Evolutionary conservation across 2,113 vertebrate genomes (phyloP), one percentile per base, ranked within the genome.

Genomic region (Pterocles gutturalis): DNA sequence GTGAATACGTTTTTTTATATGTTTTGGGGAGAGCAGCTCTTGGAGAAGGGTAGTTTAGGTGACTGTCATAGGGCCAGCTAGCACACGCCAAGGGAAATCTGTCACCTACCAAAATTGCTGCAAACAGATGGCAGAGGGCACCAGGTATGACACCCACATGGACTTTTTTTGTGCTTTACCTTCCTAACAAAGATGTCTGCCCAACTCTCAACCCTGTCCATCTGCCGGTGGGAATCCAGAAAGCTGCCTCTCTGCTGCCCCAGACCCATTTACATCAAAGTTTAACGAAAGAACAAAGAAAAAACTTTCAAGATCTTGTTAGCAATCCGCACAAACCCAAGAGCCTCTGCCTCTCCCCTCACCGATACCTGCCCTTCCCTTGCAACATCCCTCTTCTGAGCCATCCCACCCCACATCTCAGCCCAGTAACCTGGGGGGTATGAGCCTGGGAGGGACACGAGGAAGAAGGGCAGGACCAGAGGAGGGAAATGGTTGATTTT

Each of bases 101-200:
- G 31, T 61, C 64, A 55, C n/a, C 87, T 38, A 18, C 29, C 11
- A 5, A 51, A 55, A 54, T 1, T 48, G 58, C 57, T 91, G 80
- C 24, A 58, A 43, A 36, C 17, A 83, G 66, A 72, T 2, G 1
- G 46, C 58, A 87, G 21, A 78, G 11, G 5, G 36, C 48, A 91
- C 34, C 16, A 51, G 9, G 4, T 55, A 0, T 48, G 58, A 82
- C 1, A 7, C 16, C 38, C 25, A 34, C 0, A 0, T 43, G 13
- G 14, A 29, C 17, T 46, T 26, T 48, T 55, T 9, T 54, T 67
- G 17, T 21, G 28, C 14, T 71, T 54, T 10, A 65, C 16, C 26
- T 64, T 66, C 69, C 34, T 55, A 45, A 51, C 3, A 20, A 55
- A 71, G 51, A 13, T 51, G 43, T 54, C 55, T 91, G 33, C 33